Evolutionary conservation across 2,888 invertebrate genomes (phyloP), one percentile per base, ranked within the genome.

Genomic region (Hydraecia micacea): DNA sequence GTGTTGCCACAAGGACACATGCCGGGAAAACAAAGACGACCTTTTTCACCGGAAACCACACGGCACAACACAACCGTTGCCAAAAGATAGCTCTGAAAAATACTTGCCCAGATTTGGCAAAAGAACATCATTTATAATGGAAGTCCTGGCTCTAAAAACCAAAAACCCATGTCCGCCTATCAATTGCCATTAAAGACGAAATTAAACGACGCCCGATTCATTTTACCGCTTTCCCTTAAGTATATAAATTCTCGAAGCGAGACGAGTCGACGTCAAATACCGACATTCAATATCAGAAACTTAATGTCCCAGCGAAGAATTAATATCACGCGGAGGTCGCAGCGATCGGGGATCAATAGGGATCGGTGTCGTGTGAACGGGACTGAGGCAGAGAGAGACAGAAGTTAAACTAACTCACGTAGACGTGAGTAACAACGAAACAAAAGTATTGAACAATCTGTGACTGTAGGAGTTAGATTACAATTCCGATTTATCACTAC

Each of bases 251-350:
- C 82, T 74, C 81, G 68, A 63, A 58, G 75, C 80, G 72, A 80
- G 86, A 79, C 73, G 78, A 83, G 68, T 68, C 73, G 69, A 73
- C 79, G 74, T 86, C 81, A 78, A 89, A 87, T 73, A 77, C 80
- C 66, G 63, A 80, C 78, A 81, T 86, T 86, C 84, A 86, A 89
- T 87, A 89, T 83, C 81, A 77, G 62, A 81, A 87, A 87, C 71
- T 88, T 83, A 87, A 89, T 81, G 86, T 87, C 75, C 88, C 83
- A 76, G 73, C 65, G 73, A 77, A 86, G 87, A 86, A 88, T 89
- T 84, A 87, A 85, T 89, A 86, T 86, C 83, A 62, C 65, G 77
- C 18, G 70, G 60, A 83, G 84, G 83, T 82, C 81, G 77, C 46
- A 65, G 68, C 75, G 78, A 84, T 84, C 73, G 73, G 75, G 83